Conservation (phyloP, 2,888 invertebrate genomes). For the Escarpia spicata region DNA sequence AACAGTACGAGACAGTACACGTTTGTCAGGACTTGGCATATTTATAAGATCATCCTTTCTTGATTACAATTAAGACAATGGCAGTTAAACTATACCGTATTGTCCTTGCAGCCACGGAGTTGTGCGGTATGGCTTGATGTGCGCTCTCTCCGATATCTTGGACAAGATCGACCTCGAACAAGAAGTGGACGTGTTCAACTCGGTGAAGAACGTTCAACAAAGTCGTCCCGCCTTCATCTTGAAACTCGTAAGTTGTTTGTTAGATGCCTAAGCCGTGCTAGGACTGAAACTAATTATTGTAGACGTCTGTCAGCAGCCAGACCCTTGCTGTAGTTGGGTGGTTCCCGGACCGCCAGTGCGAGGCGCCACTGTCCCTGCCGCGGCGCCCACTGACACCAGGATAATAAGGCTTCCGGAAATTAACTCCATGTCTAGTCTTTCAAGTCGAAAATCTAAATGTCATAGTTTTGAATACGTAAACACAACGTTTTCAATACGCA, state of each 20-base stretch:
- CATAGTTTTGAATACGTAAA: background rate
- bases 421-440: too few species aligned
- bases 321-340: background rate
- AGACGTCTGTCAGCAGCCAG: background rate
- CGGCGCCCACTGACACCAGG: too few species aligned
- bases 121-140: background rate
- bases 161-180: background rate
- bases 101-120: background rate
- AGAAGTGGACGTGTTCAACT: background rate
- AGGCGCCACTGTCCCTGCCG: background rate
- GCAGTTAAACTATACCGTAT: background rate
- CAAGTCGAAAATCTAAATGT: too few species aligned
- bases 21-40: too few species aligned
- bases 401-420: too few species aligned
- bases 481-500: background rate
- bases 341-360: background rate
- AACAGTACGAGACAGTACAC: too few species aligned
- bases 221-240: background rate
- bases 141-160: background rate
- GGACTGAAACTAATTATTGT: background rate
- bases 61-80: background rate
- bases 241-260: background rate
- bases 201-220: background rate
- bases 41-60: background rate
- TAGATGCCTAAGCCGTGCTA: background rate